Conservation (phyloP, 2,888 invertebrate species). For the Callosobruchus maculatus region DNA sequence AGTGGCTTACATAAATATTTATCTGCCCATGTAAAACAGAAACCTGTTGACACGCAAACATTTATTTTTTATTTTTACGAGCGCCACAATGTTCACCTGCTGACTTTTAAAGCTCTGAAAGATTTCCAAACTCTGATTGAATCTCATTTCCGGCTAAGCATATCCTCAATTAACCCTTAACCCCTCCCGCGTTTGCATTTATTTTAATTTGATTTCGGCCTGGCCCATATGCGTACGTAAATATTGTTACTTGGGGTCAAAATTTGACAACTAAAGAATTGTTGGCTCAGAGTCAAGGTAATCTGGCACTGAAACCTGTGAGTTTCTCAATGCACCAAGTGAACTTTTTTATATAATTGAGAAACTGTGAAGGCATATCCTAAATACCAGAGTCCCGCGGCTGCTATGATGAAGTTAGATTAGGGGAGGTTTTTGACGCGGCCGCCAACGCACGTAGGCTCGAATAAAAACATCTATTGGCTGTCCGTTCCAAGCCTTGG, state of each 20-base stretch:
- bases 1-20: not conserved
- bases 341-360: too few relatives aligned
- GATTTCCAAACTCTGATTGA: constrained; percentile 13
- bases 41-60: not conserved
- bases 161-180: constrained; percentile 21
- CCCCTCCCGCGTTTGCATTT: constrained; percentile 11
- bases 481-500: too few relatives aligned
- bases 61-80: not conserved
- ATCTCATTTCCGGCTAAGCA: constrained; percentile 27
- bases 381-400: too few relatives aligned
- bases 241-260: not conserved
- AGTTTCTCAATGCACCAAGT: too few relatives aligned
- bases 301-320: too few relatives aligned
- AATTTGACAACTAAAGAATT: too few relatives aligned
- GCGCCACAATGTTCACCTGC: not conserved
- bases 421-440: too few relatives aligned
- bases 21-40: not conserved
- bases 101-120: not conserved
- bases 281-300: too few relatives aligned
- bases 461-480: too few relatives aligned
- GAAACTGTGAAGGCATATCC: too few relatives aligned
- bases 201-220: not conserved
- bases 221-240: not conserved
- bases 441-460: too few relatives aligned
- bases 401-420: too few relatives aligned